Percentiles rank a stretch among this genome's conserved stretches.
Conservation (phyloP, 2,797 vertebrate genomes). For the Onychomys torridus region DNA sequence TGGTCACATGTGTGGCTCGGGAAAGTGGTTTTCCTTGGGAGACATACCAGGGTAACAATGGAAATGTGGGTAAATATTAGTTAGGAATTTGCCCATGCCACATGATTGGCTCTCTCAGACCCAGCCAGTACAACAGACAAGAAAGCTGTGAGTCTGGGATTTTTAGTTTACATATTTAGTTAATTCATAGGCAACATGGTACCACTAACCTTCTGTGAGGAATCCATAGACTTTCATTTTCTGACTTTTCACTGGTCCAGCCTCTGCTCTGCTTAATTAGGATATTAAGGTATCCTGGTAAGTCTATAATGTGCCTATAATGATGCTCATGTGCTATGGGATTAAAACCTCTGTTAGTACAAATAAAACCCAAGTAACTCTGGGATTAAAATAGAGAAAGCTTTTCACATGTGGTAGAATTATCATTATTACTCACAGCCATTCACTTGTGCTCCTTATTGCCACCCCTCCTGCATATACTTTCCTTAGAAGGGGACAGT, state of each 20-base stretch:
- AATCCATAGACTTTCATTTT: neutral
- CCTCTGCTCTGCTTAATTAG: neutral
- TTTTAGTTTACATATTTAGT: neutral
- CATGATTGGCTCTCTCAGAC: neutral
- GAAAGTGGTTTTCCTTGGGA: neutral
- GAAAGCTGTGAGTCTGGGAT: neutral
- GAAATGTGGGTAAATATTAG: neutral
- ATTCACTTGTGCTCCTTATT: fast-evolving
- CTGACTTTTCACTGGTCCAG: neutral
- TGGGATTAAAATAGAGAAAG: neutral
- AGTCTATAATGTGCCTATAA: neutral
- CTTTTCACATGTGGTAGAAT: neutral
- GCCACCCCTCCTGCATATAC: neutral
- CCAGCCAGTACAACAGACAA: neutral
- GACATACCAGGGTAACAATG: neutral
- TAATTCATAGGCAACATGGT: neutral
- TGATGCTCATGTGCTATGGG: neutral
- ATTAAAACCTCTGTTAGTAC: neutral
- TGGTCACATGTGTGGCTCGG: neutral
- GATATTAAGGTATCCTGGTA: neutral
- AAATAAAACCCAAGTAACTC: neutral
- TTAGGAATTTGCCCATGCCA: neutral
- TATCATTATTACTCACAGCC: neutral
- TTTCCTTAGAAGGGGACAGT: neutral
- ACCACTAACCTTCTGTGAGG: neutral